phyloP scores from a whole-genome alignment of 1,140 invertebrate genomes.

The Brachystomella parvula region DNA sequence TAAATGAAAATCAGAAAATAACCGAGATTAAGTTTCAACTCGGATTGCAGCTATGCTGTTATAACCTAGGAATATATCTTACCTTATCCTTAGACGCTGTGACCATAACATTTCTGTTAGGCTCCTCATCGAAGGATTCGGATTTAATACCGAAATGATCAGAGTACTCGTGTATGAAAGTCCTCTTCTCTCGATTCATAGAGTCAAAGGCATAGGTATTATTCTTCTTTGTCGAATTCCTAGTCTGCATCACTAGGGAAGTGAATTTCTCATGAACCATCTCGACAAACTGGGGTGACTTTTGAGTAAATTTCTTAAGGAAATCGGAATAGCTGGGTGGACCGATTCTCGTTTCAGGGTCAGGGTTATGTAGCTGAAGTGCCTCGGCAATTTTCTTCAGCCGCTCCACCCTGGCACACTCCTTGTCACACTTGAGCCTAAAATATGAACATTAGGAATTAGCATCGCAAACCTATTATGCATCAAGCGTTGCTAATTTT shows the following conservation, averaged over 20 bases:
- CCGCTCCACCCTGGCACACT: constrained; percentile 76
- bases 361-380: constrained; percentile 81
- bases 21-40: constrained; percentile 16
- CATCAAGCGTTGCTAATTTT: background rate
- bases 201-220: constrained; percentile 79
- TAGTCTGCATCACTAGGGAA: constrained; percentile 77
- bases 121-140: constrained; percentile 86
- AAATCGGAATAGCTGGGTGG: constrained; percentile 68
- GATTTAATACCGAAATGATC: constrained; percentile 90
- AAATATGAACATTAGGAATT: constrained; percentile 34
- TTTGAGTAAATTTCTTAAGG: constrained; percentile 73
- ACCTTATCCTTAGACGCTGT: constrained; percentile 76
- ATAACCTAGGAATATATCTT: constrained; percentile 30
- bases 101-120: constrained; percentile 79
- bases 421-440: constrained; percentile 84
- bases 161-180: constrained; percentile 85
- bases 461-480: background rate
- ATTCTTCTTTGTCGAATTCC: constrained; percentile 77
- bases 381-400: constrained; percentile 79
- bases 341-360: constrained; percentile 50
- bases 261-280: constrained; percentile 75
- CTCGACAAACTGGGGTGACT: constrained; percentile 70
- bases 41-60: constrained; percentile 1
- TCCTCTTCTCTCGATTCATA: constrained; percentile 84
- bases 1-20: constrained; percentile 30